Conservation (phyloP, 37 sponge, comb jelly and placozoan species). For the Spongia lamella region DNA sequence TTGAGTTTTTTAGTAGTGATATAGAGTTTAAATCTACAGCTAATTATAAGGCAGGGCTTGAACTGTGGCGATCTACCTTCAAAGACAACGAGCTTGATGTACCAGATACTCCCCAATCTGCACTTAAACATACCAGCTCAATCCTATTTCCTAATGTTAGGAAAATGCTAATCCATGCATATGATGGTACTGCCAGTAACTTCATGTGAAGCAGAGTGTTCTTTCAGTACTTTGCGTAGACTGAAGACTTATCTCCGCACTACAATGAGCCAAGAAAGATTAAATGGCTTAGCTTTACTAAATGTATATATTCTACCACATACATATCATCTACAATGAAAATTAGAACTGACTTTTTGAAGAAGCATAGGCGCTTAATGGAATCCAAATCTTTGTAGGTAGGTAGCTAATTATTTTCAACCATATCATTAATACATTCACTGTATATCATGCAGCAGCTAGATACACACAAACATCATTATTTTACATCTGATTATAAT, state of each 20-base stretch:
- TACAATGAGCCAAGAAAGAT: conserved; percentile 38
- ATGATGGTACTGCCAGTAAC: conserved; percentile 53
- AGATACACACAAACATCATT: no score
- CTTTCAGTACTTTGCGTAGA: conserved; percentile 37
- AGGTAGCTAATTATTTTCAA: no score
- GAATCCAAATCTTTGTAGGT: no score
- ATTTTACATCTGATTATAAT: no score
- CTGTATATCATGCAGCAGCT: no score
- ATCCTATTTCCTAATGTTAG: no score
- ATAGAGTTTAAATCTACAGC: conserved; percentile 24
- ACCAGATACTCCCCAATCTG: conserved; percentile 26
- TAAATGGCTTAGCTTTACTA: conserved; percentile 42
- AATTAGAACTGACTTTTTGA: no score
- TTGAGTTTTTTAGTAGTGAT: conserved; percentile 34
- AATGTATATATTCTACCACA: conserved; percentile 22
- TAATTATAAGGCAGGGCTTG: conserved; percentile 31
- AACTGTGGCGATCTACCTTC: conserved; percentile 45
- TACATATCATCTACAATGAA: no score
- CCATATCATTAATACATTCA: no score
- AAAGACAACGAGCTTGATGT: not conserved
- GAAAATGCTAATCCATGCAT: no score
- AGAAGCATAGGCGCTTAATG: no score
- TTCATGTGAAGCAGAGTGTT: conserved; percentile 37
- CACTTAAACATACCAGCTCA: conserved; percentile 24
- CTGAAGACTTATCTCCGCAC: conserved; percentile 45